Conservation (phyloP, 2,797 vertebrate species). For the Cirrhinus mrigala region DNA sequence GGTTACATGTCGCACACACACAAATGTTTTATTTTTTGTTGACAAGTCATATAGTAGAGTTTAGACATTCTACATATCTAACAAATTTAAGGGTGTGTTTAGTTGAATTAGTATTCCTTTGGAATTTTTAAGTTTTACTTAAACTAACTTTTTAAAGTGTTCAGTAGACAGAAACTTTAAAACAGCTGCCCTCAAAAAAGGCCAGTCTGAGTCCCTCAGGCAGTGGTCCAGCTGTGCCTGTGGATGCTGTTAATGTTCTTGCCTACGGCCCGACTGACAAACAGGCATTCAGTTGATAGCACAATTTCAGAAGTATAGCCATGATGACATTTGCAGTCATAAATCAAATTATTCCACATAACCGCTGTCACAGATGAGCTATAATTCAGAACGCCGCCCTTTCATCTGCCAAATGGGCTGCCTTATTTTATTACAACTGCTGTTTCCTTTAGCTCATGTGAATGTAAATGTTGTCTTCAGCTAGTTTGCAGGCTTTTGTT, state of each 20-base stretch:
- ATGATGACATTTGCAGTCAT: neutral
- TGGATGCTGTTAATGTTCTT: constrained; percentile 12
- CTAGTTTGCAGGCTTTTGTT: neutral
- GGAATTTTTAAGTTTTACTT: neutral
- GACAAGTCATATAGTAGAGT: neutral
- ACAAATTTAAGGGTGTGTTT: neutral
- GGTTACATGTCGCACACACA: constrained; percentile 73
- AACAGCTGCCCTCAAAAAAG: neutral
- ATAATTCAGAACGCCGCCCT: constrained; percentile 11
- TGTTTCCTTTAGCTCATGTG: neutral
- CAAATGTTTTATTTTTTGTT: neutral
- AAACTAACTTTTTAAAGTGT: neutral
- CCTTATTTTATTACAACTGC: constrained; percentile 5
- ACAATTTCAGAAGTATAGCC: constrained; percentile 17
- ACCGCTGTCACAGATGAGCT: constrained; percentile 14
- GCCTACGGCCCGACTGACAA: neutral
- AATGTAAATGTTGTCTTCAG: neutral
- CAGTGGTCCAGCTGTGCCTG: constrained; percentile 6
- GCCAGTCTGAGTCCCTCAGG: neutral
- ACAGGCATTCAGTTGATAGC: constrained; percentile 12
- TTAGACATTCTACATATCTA: neutral
- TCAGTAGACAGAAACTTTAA: neutral
- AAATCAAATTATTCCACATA: constrained; percentile 36
- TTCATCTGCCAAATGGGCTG: constrained; percentile 6
- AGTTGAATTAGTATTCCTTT: neutral